Evolutionary conservation across 2,113 vertebrate genomes (phyloP), one percentile per base, ranked within the genome.

Genomic region (Actinemys pallida): DNA sequence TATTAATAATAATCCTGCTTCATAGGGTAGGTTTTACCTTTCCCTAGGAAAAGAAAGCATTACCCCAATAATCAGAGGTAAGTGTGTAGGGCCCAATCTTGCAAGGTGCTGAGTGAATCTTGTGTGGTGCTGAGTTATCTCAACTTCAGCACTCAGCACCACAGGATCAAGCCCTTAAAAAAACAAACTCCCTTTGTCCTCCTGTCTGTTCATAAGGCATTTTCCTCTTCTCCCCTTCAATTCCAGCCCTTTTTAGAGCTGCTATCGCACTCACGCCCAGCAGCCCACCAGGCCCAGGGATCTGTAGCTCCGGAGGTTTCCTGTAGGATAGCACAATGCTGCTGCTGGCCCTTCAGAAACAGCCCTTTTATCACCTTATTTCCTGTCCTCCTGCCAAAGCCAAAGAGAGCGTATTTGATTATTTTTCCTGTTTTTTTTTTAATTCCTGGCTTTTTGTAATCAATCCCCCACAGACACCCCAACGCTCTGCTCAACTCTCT

Each of bases 271-370:
- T 96, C 76, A 81, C 57, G 83, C 19, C 17, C 47, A 59, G 91
- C 87, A 87, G 81, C 83, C 88, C 49, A 81, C 87, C 12, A 6
- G 53, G 80, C 62, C 7, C 75, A 93, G 89, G 85, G 75, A 93
- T 87, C 87, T 65, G 87, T 76, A 79, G 50, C 65, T 88, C 65
- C 53, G 53, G 91, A 69, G 90, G 65, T 54, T 93, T 85, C 69
- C 52, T 76, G 56, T 53, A 86, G 45, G 25, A 75, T 75, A 19
- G 22, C 57, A 65, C 79, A 20, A 42, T 47, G 72, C 91, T n/a
- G 8, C 65, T 81, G 89, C 85, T 90, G 59, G 80, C 35, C 52
- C 89, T 87, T 54, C 53, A 72, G 35, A 39, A 72, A 50, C 65
- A 59, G 75, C 45, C 89, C 53, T 82, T 27, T 27, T 72, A 72